Evolutionary conservation across 2,113 vertebrate species (phyloP).

Genomic region (Cynopterus brachyotis): DNA sequence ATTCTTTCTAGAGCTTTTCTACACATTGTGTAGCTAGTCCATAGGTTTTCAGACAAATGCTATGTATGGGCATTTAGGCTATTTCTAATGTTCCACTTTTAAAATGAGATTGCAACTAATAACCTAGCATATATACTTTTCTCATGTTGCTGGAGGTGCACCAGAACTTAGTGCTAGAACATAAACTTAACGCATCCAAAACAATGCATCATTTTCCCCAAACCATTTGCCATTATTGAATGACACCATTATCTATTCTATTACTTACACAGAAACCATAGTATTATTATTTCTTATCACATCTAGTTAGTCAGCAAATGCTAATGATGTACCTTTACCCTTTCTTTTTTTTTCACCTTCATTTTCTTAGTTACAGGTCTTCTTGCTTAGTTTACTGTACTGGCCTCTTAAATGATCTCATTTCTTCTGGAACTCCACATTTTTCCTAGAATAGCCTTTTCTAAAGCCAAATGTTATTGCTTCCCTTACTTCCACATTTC

Average conservation of each 20-base stretch:
- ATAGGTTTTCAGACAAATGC: background rate
- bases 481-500: background rate
- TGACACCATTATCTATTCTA: background rate
- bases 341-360: background rate
- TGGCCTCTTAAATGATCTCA: background rate
- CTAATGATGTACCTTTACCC: background rate
- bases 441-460: background rate
- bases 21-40: background rate
- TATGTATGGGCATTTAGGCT: background rate
- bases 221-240: background rate
- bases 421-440: slow-evolving; percentile 5
- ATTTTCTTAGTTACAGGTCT: slow-evolving; percentile 23
- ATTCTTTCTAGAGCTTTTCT: background rate
- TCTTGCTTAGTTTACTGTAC: background rate
- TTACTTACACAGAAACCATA: slow-evolving; percentile 46
- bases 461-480: background rate
- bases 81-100: background rate
- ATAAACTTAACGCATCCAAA: background rate
- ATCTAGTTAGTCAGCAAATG: background rate
- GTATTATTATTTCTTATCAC: slow-evolving; percentile 16
- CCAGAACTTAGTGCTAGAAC: background rate
- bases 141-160: background rate
- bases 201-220: slow-evolving; percentile 20
- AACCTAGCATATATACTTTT: slow-evolving; percentile 11
- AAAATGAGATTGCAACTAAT: background rate